Conservation (phyloP, 2,113 vertebrate genomes). For the Tinamus guttatus region DNA sequence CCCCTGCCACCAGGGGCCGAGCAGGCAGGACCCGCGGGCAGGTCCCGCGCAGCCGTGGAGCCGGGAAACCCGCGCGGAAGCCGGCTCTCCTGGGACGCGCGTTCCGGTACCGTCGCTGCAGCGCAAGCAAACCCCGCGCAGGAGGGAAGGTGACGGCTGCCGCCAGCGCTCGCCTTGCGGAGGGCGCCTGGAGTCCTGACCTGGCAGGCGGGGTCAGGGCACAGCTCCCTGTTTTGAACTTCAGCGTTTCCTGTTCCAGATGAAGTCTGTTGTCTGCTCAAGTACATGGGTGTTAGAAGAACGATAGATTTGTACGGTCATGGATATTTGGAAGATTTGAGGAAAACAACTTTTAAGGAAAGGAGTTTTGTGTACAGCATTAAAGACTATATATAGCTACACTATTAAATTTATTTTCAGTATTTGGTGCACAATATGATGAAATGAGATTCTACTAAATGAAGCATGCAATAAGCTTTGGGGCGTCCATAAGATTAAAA, state of each 20-base stretch:
- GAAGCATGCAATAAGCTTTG: neutral
- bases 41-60: accelerated
- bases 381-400: neutral
- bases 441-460: neutral
- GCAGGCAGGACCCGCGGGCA: accelerated
- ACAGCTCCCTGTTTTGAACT: neutral
- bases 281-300: neutral
- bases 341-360: neutral
- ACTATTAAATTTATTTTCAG: slow-evolving; percentile 22
- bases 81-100: neutral
- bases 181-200: slow-evolving; percentile 26
- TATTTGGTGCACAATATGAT: neutral
- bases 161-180: neutral
- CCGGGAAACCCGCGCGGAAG: neutral
- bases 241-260: neutral
- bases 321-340: neutral
- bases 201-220: neutral
- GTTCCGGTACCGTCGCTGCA: neutral
- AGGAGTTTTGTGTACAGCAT: neutral
- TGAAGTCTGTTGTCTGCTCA: slow-evolving; percentile 15
- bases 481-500: neutral
- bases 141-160: too few relatives aligned
- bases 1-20: accelerated
- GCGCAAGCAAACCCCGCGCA: too few relatives aligned
- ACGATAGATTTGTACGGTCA: neutral